phyloP scores from a whole-genome alignment of 2,888 invertebrate species.

The Xanthia togata region DNA sequence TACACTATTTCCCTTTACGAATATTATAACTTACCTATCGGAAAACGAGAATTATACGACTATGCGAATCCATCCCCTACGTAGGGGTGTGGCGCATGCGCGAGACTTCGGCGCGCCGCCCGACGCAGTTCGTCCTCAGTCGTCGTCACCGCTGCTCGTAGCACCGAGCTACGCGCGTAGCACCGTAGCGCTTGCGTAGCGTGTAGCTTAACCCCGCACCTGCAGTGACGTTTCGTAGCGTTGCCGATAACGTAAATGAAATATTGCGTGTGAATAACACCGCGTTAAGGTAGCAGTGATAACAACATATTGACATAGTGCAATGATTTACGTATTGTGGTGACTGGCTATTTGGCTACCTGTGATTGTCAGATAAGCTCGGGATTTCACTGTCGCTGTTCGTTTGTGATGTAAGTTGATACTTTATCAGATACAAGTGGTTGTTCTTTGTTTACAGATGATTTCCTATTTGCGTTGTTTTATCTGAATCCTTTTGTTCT shows the following conservation, averaged over 20 bases:
- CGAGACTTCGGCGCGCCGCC: constrained; percentile 74
- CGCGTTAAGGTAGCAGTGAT: constrained; percentile 63
- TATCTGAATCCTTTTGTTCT: constrained; percentile 15
- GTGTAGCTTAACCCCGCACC: constrained; percentile 72
- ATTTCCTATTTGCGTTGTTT: constrained; percentile 28
- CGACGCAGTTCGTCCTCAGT: constrained; percentile 82
- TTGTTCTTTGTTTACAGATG: constrained; percentile 58
- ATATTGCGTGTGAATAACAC: constrained; percentile 54
- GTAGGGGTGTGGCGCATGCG: constrained; percentile 80
- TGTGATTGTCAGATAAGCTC: constrained; percentile 67
- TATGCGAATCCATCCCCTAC: constrained; percentile 70
- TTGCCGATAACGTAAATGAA: constrained; percentile 56
- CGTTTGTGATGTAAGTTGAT: constrained; percentile 75
- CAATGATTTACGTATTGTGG: constrained; percentile 59
- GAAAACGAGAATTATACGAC: constrained; percentile 73
- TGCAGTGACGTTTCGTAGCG: constrained; percentile 80
- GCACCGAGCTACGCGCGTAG: constrained; percentile 73
- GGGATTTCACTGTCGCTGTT: constrained; percentile 60
- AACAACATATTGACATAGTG: constrained; percentile 61
- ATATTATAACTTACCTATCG: constrained; percentile 80
- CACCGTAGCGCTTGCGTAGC: constrained; percentile 71
- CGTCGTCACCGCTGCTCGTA: constrained; percentile 74
- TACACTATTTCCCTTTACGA: constrained; percentile 64
- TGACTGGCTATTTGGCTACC: constrained; percentile 68
- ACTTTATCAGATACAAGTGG: constrained; percentile 67